These are phyloP conservation scores for Pelagia noctiluca DNA, from an alignment of 30 jellyfish, hydroid and myxozoan genomes.

Conservation along the genomic window DNA sequence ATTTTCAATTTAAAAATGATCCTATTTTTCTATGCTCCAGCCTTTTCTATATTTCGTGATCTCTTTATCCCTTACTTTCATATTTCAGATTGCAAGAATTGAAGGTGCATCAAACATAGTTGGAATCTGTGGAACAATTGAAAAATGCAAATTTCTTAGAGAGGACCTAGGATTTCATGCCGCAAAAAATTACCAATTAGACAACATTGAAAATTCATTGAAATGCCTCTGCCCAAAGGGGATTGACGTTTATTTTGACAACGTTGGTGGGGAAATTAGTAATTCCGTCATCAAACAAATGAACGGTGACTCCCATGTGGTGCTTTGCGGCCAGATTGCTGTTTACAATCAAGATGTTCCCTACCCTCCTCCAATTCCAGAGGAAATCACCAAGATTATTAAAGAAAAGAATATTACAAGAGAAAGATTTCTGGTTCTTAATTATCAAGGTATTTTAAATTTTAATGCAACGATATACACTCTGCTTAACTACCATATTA, in stretches of 20 bases:
- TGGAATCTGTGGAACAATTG: conserved; percentile 79
- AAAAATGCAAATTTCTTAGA: conserved; percentile 32
- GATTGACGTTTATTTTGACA: conserved; percentile 65
- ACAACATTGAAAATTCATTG: conserved; percentile 31
- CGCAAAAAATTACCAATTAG: conserved; percentile 64
- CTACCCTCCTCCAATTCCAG: conserved; percentile 61
- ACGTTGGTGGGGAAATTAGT: conserved; percentile 75
- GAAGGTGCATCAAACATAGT: conserved; percentile 50
- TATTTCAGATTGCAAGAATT: conserved; percentile 40
- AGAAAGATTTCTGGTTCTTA: conserved; percentile 60
- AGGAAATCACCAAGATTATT: conserved; percentile 9
- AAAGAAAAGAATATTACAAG: conserved; percentile 37
- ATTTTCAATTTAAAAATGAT: too few relatives aligned
- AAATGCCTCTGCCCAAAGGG: conserved; percentile 65
- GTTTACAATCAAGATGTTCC: conserved; percentile 55
- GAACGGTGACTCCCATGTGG: conserved; percentile 41
- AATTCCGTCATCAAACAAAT: conserved; percentile 44
- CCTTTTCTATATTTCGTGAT: too few relatives aligned
- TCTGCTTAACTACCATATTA: too few relatives aligned
- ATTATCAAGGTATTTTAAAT: conserved; percentile 21
- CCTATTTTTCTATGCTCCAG: too few relatives aligned
- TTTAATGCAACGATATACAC: too few relatives aligned
- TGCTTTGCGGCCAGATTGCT: conserved; percentile 70
- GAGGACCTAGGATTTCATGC: conserved; percentile 51
- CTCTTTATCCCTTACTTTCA: neutral